Evolutionary conservation across 2,888 invertebrate species (phyloP).

Genomic region (Seira ritae): DNA sequence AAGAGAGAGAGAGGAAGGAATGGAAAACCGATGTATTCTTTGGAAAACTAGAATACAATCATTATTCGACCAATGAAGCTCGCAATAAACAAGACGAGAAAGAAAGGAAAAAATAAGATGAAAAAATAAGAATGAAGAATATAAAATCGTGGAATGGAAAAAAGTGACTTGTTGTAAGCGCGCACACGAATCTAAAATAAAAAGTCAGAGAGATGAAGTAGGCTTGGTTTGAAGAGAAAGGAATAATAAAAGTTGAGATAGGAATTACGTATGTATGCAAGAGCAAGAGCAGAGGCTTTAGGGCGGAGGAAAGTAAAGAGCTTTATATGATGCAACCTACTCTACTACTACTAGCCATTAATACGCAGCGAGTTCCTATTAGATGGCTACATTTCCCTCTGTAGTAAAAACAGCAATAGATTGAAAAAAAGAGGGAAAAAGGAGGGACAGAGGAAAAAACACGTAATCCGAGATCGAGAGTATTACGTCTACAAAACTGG

Average conservation of each 20-base stretch:
- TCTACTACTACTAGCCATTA: not conserved
- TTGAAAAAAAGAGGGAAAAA: constrained; percentile 39
- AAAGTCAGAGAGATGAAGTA: constrained; percentile 59
- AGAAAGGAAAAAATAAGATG: constrained; percentile 33
- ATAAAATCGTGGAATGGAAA: constrained; percentile 7
- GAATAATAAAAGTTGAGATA: constrained; percentile 3
- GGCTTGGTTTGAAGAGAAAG: constrained; percentile 9
- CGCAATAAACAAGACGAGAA: constrained; percentile 51
- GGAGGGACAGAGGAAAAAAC: constrained; percentile 45
- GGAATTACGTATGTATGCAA: constrained; percentile 3
- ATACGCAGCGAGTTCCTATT: not conserved
- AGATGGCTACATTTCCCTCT: no score
- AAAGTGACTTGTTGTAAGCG: constrained; percentile 11
- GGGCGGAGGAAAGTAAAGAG: not conserved
- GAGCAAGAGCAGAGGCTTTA: not conserved
- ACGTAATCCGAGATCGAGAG: constrained; percentile 59
- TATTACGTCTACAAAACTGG: constrained; percentile 58
- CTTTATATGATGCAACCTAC: not conserved
- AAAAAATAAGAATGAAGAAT: constrained; percentile 27
- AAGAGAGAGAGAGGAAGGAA: constrained; percentile 19
- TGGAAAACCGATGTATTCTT: constrained; percentile 47
- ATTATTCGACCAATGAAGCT: constrained; percentile 59
- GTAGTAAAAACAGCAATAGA: constrained; percentile 23
- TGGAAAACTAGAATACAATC: constrained; percentile 50
- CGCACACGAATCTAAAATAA: constrained; percentile 18